Evolutionary conservation across 2,113 vertebrate species (phyloP), one percentile per base, ranked within the genome.

Genomic region (Hoplias malabaricus): DNA sequence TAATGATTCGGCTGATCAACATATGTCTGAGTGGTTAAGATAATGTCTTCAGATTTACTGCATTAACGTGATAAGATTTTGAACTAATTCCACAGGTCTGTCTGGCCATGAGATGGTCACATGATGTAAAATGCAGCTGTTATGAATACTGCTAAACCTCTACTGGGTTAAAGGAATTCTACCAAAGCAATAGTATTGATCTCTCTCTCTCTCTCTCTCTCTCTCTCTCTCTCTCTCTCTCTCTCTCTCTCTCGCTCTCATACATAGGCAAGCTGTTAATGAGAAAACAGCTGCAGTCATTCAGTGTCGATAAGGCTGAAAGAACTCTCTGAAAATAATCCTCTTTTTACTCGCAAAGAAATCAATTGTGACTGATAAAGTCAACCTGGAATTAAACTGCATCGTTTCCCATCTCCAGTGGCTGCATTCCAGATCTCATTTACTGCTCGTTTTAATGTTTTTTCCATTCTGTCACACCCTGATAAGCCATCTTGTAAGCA

Each of bases 321-420:
- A 68, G 36, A 34, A 63, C 71, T 77, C 57, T 1, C 84, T 78
- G 6, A 80, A 79, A 78, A 38, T 40, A n/a, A 4, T 16, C 42
- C 36, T 61, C 11, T 73, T 50, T 21, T 31, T 8, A 48, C 75
- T 70, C 59, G 66, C 53, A 69, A 66, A 25, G 40, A 69, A 78
- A 80, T 65, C 77, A 84, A 68, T 74, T 80, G 62, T 50, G 76
- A 69, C 74, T 86, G 40, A 85, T 82, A 79, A 57, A 84, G 42
- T 80, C 66, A 77, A 69, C 42, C 80, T 56, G 75, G 54, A 43
- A 59, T 77, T 43, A 82, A 68, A 50, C 21, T 19, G 6, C 11
- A 38, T 74, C n/a, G n/a, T 67, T 68, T 81, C 31, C 53, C 50
- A 25, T 53, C 54, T 62, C 34, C 79, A 75, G 83, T 82, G 70